Conservation (phyloP, 2,888 invertebrate genomes). For the Drosophila planitibia region DNA sequence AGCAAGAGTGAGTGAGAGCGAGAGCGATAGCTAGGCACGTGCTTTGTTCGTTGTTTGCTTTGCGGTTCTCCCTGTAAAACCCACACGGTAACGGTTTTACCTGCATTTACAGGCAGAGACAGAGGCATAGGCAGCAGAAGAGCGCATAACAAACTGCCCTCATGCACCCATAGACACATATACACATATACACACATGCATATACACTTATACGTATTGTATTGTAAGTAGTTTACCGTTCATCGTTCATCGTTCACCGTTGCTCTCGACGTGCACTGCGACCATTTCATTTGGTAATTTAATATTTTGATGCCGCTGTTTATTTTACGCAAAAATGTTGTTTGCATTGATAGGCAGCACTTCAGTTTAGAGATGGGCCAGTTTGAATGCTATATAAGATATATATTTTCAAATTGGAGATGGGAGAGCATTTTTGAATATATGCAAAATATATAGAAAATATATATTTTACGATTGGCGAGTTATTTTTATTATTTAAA, state of each 20-base stretch:
- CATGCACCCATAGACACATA: slow-evolving; percentile 30
- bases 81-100: slow-evolving; percentile 58
- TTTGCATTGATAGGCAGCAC: slow-evolving; percentile 57
- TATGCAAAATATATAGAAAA: background rate
- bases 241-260: slow-evolving; percentile 62
- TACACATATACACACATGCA: background rate
- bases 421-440: background rate
- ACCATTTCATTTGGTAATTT: slow-evolving; percentile 64
- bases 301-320: slow-evolving; percentile 78
- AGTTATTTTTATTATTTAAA: background rate
- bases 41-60: slow-evolving; percentile 38
- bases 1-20: background rate
- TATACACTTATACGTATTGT: slow-evolving; percentile 2
- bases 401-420: background rate
- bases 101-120: slow-evolving; percentile 32
- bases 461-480: background rate
- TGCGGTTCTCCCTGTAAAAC: slow-evolving; percentile 47
- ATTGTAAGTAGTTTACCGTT: slow-evolving; percentile 65
- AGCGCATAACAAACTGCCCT: slow-evolving; percentile 56
- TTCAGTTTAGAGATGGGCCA: slow-evolving; percentile 38
- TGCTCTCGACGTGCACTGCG: slow-evolving; percentile 49
- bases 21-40: slow-evolving; percentile 38
- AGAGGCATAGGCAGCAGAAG: background rate
- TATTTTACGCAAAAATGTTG: slow-evolving; percentile 73
- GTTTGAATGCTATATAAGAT: background rate